Evolutionary conservation across 1,140 invertebrate species (phyloP).

Genomic region (Tetramorium alpestre): DNA sequence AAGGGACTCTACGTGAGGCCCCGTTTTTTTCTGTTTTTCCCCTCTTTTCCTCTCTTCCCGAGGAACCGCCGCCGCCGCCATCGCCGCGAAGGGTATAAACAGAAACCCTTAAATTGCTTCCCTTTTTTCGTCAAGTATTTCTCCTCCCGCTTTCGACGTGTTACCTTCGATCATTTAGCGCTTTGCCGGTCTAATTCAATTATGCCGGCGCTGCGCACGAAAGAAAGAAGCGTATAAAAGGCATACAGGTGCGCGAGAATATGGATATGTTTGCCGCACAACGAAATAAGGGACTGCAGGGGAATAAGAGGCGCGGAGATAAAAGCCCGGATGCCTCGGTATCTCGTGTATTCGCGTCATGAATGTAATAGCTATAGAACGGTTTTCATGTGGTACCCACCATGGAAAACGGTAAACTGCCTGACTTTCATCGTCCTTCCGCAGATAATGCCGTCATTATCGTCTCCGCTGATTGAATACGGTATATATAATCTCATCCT

Average conservation of each 20-base stretch:
- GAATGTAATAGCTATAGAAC: slow-evolving; percentile 43
- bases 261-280: slow-evolving; percentile 9
- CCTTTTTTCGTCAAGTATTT: slow-evolving; percentile 47
- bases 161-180: slow-evolving; percentile 66
- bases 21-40: slow-evolving; percentile 16
- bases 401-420: slow-evolving; percentile 56
- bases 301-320: not conserved
- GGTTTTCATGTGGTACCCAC: slow-evolving; percentile 40
- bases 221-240: slow-evolving; percentile 42
- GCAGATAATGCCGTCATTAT: slow-evolving; percentile 66
- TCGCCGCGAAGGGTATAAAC: slow-evolving; percentile 53
- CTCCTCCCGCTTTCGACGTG: not conserved
- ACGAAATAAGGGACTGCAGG: slow-evolving; percentile 8
- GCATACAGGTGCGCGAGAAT: slow-evolving; percentile 19
- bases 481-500: slow-evolving; percentile 55
- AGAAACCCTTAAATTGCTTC: slow-evolving; percentile 66
- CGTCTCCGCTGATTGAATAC: slow-evolving; percentile 66
- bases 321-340: slow-evolving; percentile 34
- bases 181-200: slow-evolving; percentile 70
- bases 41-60: not conserved
- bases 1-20: slow-evolving; percentile 50
- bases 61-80: slow-evolving; percentile 4
- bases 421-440: slow-evolving; percentile 60
- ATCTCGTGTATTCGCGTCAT: not conserved
- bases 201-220: slow-evolving; percentile 56